These are phyloP conservation scores for Tetranychus cinnabarinus DNA, from an alignment of 1,140 invertebrate species.

Conservation along the genomic window DNA sequence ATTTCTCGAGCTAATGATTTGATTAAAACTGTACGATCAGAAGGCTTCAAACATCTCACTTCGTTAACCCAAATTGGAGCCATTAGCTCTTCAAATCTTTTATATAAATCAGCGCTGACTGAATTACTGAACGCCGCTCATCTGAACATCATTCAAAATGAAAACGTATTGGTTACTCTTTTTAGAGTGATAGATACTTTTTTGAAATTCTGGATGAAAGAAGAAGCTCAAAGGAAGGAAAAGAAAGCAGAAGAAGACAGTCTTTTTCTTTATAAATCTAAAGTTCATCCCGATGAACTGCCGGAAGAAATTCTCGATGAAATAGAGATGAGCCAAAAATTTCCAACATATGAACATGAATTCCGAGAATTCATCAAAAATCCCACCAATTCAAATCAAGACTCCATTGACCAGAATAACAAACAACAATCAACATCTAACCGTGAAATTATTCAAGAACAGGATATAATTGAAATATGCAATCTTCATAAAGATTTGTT, in stretches of 20 bases:
- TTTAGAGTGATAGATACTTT: slow-evolving; percentile 7
- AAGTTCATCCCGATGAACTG: slow-evolving; percentile 18
- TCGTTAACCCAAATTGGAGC: not conserved
- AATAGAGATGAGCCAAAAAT: slow-evolving; percentile 41
- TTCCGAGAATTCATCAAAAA: slow-evolving; percentile 11
- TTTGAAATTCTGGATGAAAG: slow-evolving; percentile 43
- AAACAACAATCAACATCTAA: slow-evolving; percentile 20
- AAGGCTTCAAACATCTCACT: not conserved
- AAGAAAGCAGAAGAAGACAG: slow-evolving; percentile 47
- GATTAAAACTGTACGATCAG: not conserved
- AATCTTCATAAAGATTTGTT: slow-evolving; percentile 9
- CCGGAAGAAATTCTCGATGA: slow-evolving; percentile 47
- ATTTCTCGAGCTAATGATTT: not conserved
- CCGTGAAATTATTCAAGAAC: slow-evolving; percentile 7
- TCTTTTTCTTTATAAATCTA: slow-evolving; percentile 47
- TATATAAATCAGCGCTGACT: slow-evolving; percentile 12
- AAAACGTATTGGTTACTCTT: not conserved
- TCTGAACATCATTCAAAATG: not conserved
- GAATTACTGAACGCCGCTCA: slow-evolving; percentile 12
- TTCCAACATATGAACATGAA: slow-evolving; percentile 39
- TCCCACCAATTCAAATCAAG: not conserved
- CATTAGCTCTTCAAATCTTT: slow-evolving; percentile 10
- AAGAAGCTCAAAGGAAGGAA: slow-evolving; percentile 38
- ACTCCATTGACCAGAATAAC: not conserved
- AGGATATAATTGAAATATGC: slow-evolving; percentile 4